Evolutionary conservation across 2,888 invertebrate genomes (phyloP).

Genomic region (Eubasilissa splendida): DNA sequence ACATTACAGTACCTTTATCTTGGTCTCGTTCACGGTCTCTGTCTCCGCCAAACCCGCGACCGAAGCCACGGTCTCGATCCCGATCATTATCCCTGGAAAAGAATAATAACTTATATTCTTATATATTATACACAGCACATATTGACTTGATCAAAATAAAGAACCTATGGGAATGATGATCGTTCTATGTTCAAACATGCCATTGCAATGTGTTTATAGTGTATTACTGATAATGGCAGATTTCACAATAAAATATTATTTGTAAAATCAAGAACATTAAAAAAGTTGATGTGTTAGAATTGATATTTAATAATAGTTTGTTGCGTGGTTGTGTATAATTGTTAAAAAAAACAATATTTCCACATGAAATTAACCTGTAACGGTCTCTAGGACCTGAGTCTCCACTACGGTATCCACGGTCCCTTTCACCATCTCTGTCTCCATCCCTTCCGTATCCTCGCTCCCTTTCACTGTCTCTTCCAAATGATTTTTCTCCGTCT

Average conservation of each 20-base stretch:
- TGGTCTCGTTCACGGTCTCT: constrained; percentile 56
- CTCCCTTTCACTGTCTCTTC: constrained; percentile 54
- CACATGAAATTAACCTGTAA: constrained; percentile 42
- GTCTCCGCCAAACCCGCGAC: constrained; percentile 59
- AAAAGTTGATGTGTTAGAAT: no score
- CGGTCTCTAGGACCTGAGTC: constrained; percentile 60
- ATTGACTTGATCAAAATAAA: no score
- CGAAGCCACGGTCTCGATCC: constrained; percentile 60
- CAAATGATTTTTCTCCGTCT: constrained; percentile 52
- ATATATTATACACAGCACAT: no score
- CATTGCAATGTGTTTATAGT: no score
- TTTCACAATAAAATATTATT: no score
- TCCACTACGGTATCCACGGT: constrained; percentile 58
- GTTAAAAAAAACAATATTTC: constrained; percentile 30
- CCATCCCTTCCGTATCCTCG: constrained; percentile 58
- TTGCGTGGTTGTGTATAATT: neutral
- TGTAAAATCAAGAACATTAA: no score
- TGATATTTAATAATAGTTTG: no score
- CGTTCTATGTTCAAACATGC: no score
- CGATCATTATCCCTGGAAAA: constrained; percentile 60
- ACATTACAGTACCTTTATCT: constrained; percentile 1
- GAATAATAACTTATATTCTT: neutral
- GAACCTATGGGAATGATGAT: no score
- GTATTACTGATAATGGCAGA: no score
- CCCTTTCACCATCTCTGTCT: constrained; percentile 60